phyloP scores from a whole-genome alignment of 2,888 invertebrate species.

The Gerris lacustris region DNA sequence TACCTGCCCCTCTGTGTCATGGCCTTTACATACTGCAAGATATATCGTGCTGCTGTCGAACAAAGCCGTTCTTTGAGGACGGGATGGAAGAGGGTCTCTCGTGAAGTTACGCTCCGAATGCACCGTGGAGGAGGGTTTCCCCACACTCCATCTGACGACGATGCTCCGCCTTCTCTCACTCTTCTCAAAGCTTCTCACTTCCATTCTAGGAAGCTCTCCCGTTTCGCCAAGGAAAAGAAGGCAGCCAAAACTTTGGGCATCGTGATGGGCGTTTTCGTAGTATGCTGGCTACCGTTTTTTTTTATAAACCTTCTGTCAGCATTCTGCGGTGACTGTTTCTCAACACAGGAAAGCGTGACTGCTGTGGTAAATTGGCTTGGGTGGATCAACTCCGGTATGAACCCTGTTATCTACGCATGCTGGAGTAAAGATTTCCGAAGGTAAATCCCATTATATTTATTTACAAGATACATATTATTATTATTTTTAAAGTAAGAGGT shows the following conservation, averaged over 20 bases:
- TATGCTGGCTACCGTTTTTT: constrained; percentile 96
- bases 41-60: constrained; percentile 84
- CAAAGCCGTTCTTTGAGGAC: constrained; percentile 82
- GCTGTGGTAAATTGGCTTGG: constrained; percentile 88
- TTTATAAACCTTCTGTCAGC: constrained; percentile 86
- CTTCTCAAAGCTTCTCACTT: constrained; percentile 50
- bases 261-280: constrained; percentile 92
- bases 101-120: constrained; percentile 79
- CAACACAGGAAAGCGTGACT: constrained; percentile 74
- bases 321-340: constrained; percentile 71
- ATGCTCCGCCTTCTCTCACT: constrained; percentile 56
- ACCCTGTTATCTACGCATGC: constrained; percentile 96
- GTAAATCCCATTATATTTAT: constrained; percentile 22
- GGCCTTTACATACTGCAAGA: constrained; percentile 95
- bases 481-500: not conserved
- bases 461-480: not conserved
- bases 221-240: constrained; percentile 93
- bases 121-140: constrained; percentile 66
- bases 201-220: constrained; percentile 80
- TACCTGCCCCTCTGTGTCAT: constrained; percentile 93
- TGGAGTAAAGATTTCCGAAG: constrained; percentile 93
- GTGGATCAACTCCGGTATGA: constrained; percentile 93
- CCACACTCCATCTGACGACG: constrained; percentile 38
- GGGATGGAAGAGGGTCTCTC: constrained; percentile 80
- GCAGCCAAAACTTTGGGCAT: constrained; percentile 94